Base-by-base conservation (phyloP, 2,113 vertebrate genomes). In the Neomonachus schauinslandi region DNA sequence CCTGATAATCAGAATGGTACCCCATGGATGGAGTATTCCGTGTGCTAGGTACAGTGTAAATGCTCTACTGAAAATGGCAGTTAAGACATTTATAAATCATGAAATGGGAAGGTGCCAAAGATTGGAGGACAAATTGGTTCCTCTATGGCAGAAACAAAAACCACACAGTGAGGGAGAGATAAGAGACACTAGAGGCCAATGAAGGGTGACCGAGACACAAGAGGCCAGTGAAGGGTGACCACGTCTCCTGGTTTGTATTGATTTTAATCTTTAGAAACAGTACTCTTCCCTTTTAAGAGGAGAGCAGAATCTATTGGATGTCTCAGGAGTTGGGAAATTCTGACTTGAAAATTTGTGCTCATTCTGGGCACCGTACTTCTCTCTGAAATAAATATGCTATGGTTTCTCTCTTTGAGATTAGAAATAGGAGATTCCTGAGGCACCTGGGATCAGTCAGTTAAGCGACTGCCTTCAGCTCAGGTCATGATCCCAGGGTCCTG, bases 241-340 rank as follows among this genome's bases (percentile, higher is more conserved):
- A 85, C 88, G 31, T 94, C 90, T 49, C 67, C 46, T 91, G 46
- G 53, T 65, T 94, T 82, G 5, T 96, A 88, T 97, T 96, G 96
- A 96, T 96, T 94, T 95, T 80, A 59, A 55, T 90, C 79, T 92
- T 95, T 94, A 74, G 51, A 91, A 95, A 85, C 51, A 57, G n/a
- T 90, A 9, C 72, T 93, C 65, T 53, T 93, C n/a, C 86, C n/a
- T 94, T 93, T 77, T 91, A 94, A 77, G 61, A 87, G 90, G 57
- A 92, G 97, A 89, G 31, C 24, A 96, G 88, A 94, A 59, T 86
- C 71, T 97, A 36, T 80, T 94, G 61, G 55, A 42, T 89, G 77
- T 95, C 63, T 90, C 12, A 80, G 55, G 51, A 92, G 80, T 83
- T 92, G 87, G 69, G 36, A 89, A 96, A 94, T 88, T 95, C 26